Base-by-base conservation (phyloP, 92 coral and sea anemone genomes). In the Zoanthus sociatus region DNA sequence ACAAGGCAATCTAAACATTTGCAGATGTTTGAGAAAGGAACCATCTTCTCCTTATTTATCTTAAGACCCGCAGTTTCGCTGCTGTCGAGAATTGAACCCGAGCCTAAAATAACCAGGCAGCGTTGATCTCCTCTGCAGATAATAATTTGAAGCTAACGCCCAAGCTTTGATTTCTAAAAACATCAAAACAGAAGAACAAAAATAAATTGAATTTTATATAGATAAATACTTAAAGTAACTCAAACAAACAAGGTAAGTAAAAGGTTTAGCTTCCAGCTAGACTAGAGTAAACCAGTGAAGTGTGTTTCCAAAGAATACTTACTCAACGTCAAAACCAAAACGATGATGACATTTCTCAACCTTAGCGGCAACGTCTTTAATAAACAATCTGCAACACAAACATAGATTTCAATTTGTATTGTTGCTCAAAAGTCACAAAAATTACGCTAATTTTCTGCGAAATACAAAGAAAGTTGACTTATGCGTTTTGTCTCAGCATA, bases 341-440 rank as follows among this genome's bases (percentile, higher is more conserved):
- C 79, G 93, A 1, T 66, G 87, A 20, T 95, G 94, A 12, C 90
- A 78, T 71, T 47, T 74, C 14, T 94, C 96, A 4, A 95, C 92
- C 71, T 93, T 96, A 26, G 81, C 74, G 37, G 96, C 91, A 37
- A 93, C 37, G 64, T 71, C 85, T 84, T 90, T 91, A 69, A 95
- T 84, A 78, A 95, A 96, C 13, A 90, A 17, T 70, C 99, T 96
- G 89, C 50, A 37, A 66, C 20, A 73, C 69, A 48, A 14, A 17
- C 30, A 53, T 21, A 69, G 32, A 10, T 31, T 3, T 37, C 18
- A 3, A 61, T 54, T 63, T 21, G 14, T 17, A 21, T 4, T 4
- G 21, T 16, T 0, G 8, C 30, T 6, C 32, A 6, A 16, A 63
- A 17, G 6, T 6, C 5, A 20, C 21, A 16, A 63, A n/a, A 6